phyloP scores from a whole-genome alignment of 2,113 vertebrate genomes.

The Nettapus auritus region DNA sequence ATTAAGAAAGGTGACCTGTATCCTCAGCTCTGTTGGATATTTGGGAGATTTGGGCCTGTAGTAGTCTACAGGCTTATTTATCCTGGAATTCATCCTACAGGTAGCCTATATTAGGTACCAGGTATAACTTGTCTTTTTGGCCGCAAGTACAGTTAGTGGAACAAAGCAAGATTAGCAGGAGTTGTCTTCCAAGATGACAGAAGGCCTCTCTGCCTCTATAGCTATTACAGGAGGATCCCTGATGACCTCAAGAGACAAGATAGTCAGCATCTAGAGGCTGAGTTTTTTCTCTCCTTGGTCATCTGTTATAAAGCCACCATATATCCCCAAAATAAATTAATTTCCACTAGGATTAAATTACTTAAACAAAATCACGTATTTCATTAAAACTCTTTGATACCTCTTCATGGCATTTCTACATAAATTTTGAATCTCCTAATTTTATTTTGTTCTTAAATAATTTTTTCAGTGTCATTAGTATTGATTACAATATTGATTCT shows the following conservation, averaged over 20 bases:
- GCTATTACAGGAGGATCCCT: not conserved
- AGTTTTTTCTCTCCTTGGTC: not conserved
- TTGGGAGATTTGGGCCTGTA: not conserved
- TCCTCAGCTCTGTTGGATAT: not conserved
- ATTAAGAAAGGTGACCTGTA: not conserved
- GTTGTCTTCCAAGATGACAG: not conserved
- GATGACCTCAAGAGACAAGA: not conserved
- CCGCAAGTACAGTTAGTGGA: not conserved
- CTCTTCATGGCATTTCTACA: not conserved
- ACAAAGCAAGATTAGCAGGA: rapidly evolving
- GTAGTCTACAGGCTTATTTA: not conserved
- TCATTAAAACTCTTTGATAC: not conserved
- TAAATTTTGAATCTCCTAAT: not conserved
- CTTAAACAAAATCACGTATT: not conserved
- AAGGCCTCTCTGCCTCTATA: not conserved
- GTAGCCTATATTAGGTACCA: not conserved
- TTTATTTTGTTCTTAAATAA: not conserved
- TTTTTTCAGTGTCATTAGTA: not conserved
- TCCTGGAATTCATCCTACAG: not conserved
- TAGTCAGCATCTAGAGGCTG: not conserved
- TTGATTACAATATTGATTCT: not conserved
- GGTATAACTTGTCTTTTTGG: not conserved
- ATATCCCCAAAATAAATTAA: not conserved
- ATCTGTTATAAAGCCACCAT: not conserved
- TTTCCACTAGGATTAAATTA: not conserved